Conservation (phyloP, 92 coral and sea anemone genomes). For the Umimayanthus chanpuru region DNA sequence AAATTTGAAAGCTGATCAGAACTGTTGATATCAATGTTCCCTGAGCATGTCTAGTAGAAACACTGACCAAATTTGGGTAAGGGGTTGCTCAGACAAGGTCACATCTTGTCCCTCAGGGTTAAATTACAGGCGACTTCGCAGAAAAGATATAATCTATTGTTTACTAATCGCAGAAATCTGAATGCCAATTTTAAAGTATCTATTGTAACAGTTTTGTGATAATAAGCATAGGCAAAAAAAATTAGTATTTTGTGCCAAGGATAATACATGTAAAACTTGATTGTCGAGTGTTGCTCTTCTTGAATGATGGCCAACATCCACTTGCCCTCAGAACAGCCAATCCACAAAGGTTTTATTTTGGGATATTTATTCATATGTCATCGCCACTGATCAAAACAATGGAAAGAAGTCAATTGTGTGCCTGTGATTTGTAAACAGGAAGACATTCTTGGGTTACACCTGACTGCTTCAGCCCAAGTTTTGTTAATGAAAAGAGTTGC, state of each 20-base stretch:
- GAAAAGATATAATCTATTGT: neutral
- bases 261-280: neutral
- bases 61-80: conserved; percentile 15
- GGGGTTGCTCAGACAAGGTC: conserved; percentile 5
- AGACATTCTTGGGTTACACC: conserved; percentile 30
- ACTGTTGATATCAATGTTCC: neutral
- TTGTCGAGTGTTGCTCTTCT: neutral
- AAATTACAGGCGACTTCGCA: neutral
- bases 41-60: neutral
- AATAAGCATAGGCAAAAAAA: neutral
- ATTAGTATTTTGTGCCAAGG: neutral
- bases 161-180: neutral
- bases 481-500: neutral
- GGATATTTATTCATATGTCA: conserved; percentile 4
- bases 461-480: neutral
- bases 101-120: neutral
- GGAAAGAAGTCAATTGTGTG: neutral
- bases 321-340: neutral
- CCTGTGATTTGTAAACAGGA: conserved; percentile 47
- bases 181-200: neutral
- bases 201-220: neutral
- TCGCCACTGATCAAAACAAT: neutral
- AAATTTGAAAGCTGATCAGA: neutral
- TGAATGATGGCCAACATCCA: conserved; percentile 13
- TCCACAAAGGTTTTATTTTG: conserved; percentile 6